These are phyloP conservation scores for Xestia ashworthii DNA, from an alignment of 2,888 invertebrate genomes.

Conservation along the genomic window DNA sequence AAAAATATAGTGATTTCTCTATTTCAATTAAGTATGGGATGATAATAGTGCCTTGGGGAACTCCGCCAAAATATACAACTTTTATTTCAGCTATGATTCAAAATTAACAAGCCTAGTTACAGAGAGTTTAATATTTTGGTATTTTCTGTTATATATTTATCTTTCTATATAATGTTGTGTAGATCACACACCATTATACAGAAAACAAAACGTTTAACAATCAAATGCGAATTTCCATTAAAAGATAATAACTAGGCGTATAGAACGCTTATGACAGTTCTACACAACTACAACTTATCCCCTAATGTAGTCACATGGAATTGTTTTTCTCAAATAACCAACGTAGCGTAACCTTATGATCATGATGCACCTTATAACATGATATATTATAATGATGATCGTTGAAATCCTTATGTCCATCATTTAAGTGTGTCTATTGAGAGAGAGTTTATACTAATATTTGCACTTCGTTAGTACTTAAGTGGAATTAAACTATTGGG, in stretches of 20 bases:
- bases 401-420: background rate
- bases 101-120: background rate
- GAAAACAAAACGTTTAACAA: background rate
- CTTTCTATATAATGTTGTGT: no score
- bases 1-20: background rate
- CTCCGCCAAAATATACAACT: background rate
- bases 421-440: constrained; percentile 3
- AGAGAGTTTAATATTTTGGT: background rate
- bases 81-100: background rate
- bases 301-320: background rate
- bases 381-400: background rate
- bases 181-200: no score
- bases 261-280: background rate
- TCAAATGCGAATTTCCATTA: background rate
- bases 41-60: background rate
- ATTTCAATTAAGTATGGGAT: background rate
- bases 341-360: background rate
- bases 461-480: constrained; percentile 11
- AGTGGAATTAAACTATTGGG: background rate
- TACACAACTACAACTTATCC: background rate
- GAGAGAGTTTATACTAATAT: constrained; percentile 18
- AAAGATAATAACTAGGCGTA: background rate
- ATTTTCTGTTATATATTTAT: no score
- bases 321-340: background rate
- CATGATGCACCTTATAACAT: background rate